Base-by-base conservation (phyloP, 2,888 invertebrate genomes). In the Corythucha ciliata region DNA sequence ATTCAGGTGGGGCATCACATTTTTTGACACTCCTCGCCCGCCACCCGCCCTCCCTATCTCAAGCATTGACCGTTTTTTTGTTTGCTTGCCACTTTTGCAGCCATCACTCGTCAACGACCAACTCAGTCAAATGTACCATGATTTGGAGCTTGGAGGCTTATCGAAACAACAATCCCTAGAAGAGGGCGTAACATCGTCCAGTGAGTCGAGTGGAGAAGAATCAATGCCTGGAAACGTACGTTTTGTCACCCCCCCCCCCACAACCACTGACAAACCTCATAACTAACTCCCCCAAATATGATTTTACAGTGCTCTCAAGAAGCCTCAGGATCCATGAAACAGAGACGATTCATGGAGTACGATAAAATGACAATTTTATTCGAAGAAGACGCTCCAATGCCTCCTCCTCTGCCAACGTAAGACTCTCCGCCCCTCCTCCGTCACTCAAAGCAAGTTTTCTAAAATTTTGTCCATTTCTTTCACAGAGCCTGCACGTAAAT, bases 81-180 rank as follows among this genome's bases (percentile, higher is more conserved):
- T n/a, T n/a, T n/a, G n/a, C n/a, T n/a, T n/a, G n/a, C n/a, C 12
- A 22, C 7, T 41, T 27, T 21, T n/a, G 6, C 71, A 85, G 76
- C 80, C 85, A 0, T 60, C 70, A 1, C 59, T 81, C 60, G 83
- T 86, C 1, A 81, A 81, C 63, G 80, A 83, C 49, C 86, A 86
- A 65, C 65, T 87, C 20, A 73, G 70, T 29, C 82, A 83, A 62
- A 67, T 84, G 4, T 83, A 82, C 62, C 60, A 75, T 26, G 83
- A 84, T 60, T 68, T 83, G 61, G 78, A 81, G 59, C 61, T 80
- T n/a, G 76, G 78, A 59, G 79, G 79, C 0, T 70, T 74, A 5
- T 70, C 76, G 0, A 68, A 75, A 1, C 72, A 74, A 50, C 69
- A 82, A 10, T 74, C 75, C 3, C 68, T 81, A 1, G 81, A 81